phyloP scores from a whole-genome alignment of 1,140 invertebrate species.

The Zophobas atratus region DNA sequence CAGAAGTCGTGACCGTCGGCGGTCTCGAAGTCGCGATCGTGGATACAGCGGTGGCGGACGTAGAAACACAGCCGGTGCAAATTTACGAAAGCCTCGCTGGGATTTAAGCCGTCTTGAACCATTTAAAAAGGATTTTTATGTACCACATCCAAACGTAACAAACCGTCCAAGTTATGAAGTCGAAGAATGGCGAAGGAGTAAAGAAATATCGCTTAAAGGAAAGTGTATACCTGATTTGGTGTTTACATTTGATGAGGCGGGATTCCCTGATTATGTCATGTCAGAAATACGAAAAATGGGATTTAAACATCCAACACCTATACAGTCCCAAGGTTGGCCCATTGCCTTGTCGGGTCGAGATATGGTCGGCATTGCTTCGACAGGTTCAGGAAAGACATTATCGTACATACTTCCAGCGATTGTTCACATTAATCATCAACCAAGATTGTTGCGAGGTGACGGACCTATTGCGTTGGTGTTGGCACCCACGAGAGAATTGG shows the following conservation, averaged over 20 bases:
- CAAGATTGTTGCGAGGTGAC: constrained; percentile 86
- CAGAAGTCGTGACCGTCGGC: constrained; percentile 57
- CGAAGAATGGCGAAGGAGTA: constrained; percentile 80
- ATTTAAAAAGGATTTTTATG: constrained; percentile 95
- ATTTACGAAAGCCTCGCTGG: constrained; percentile 82
- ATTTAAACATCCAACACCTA: constrained; percentile 90
- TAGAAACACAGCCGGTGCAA: constrained; percentile 70
- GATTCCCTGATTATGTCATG: constrained; percentile 88
- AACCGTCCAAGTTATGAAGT: constrained; percentile 80
- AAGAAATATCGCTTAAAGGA: constrained; percentile 88
- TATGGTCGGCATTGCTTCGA: constrained; percentile 96
- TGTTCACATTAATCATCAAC: constrained; percentile 95
- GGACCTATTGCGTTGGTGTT: constrained; percentile 93
- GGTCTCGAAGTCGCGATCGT: constrained; percentile 65
- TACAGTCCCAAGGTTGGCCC: constrained; percentile 94
- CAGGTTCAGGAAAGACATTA: constrained; percentile 94
- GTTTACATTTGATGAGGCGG: constrained; percentile 84
- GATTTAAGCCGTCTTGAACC: constrained; percentile 81
- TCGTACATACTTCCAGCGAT: constrained; percentile 89
- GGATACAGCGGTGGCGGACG: constrained; percentile 68
- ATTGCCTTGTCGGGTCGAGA: constrained; percentile 93
- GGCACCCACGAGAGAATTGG: constrained; percentile 95
- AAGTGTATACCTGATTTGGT: constrained; percentile 82
- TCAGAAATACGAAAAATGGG: constrained; percentile 85
- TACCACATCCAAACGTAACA: constrained; percentile 82